phyloP scores from a whole-genome alignment of 2,888 invertebrate genomes.

The Litoditis marina region DNA sequence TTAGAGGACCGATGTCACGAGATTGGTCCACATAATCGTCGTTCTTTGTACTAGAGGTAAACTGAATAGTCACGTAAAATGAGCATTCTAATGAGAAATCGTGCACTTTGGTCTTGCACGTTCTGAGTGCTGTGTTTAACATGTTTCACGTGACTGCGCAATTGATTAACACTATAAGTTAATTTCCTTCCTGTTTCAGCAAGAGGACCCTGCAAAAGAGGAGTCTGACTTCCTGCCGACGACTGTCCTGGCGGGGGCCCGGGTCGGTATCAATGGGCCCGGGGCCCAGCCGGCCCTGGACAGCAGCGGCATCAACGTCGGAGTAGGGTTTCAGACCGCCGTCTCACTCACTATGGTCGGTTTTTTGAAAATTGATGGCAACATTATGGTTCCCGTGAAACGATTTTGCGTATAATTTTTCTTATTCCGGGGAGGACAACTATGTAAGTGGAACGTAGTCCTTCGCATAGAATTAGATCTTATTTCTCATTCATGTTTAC shows the following conservation, averaged over 20 bases:
- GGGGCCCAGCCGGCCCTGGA: constrained; percentile 27
- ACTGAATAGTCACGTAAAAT: no score
- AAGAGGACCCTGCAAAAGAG: not conserved
- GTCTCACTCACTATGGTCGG: constrained; percentile 30
- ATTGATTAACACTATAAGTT: no score
- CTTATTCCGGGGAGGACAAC: not conserved
- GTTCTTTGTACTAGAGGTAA: no score
- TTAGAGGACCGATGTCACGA: no score
- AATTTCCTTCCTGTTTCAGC: not conserved
- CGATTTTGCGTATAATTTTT: not conserved
- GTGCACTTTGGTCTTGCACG: no score
- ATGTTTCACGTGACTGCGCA: no score
- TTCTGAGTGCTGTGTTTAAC: no score
- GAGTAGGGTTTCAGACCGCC: constrained; percentile 40
- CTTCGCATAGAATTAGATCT: not conserved
- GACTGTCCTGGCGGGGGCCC: constrained; percentile 26
- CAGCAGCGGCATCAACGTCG: constrained; percentile 34
- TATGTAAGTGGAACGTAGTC: no score
- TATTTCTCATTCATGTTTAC: no score
- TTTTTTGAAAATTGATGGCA: constrained; percentile 19
- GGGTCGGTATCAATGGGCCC: constrained; percentile 21
- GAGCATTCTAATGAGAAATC: no score
- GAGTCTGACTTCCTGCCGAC: constrained; percentile 40
- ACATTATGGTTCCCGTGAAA: constrained; percentile 30
- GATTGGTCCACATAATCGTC: no score